Evolutionary conservation across 53 echinoderm and acorn worm genomes (phyloP).

Genomic region (Holothuria scabra): DNA sequence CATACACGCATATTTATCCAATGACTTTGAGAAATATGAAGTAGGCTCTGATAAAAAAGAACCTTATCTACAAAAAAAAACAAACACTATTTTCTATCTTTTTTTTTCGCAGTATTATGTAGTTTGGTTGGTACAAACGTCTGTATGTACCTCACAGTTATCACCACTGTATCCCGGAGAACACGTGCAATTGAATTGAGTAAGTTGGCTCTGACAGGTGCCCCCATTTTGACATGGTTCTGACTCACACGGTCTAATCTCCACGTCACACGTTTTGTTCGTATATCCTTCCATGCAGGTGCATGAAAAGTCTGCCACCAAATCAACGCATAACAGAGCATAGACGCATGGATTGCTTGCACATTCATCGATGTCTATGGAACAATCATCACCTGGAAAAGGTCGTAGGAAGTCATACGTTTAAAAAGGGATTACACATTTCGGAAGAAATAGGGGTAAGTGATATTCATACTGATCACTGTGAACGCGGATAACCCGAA

Average conservation of each 20-base stretch:
- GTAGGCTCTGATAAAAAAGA: too few relatives aligned
- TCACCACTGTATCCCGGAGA: neutral
- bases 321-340: slow-evolving; percentile 33
- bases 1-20: too few relatives aligned
- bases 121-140: too few relatives aligned
- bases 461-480: too few relatives aligned
- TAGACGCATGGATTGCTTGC: slow-evolving; percentile 33
- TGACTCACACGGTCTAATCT: slow-evolving; percentile 48
- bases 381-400: neutral
- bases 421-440: too few relatives aligned
- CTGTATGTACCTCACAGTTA: neutral
- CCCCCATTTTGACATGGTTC: slow-evolving; percentile 66
- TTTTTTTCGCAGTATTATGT: too few relatives aligned
- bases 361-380: slow-evolving; percentile 24
- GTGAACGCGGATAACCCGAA: too few relatives aligned
- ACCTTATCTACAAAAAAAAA: too few relatives aligned
- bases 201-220: slow-evolving; percentile 19
- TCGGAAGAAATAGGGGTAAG: too few relatives aligned
- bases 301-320: slow-evolving; percentile 14
- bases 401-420: too few relatives aligned
- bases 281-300: slow-evolving; percentile 44
- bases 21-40: too few relatives aligned
- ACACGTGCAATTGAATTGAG: neutral
- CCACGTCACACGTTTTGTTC: slow-evolving; percentile 39
- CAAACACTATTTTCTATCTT: too few relatives aligned